Base-by-base conservation (phyloP, 1,140 invertebrate species). In the Trachelipus rathkii region DNA sequence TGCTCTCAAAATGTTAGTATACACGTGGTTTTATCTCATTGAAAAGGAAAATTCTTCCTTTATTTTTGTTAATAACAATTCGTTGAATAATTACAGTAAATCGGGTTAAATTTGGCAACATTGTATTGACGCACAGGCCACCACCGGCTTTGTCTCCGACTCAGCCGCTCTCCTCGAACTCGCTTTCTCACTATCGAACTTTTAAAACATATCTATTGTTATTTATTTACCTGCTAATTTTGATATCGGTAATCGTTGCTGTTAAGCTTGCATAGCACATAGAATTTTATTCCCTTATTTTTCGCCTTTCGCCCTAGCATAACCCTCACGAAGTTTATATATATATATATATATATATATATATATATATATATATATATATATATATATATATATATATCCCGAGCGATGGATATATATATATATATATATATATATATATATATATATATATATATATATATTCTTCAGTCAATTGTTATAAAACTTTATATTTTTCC, bases 321-420 rank as follows among this genome's bases (percentile, higher is more conserved):
- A 19, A 60, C 1, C 50, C n/a, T n/a, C n/a, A n/a, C 50, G 1
- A 60, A 15, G 8, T 15, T 15, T 60, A 3, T 60, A 60, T 60
- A n/a, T 60, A 60, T 60, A 60, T 60, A 60, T 60, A 60, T 60
- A 60, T 60, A 60, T 60, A 60, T 60, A 60, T 60, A 60, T 60
- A 60, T 60, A 60, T 60, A 60, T 60, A 60, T 60, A 60, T 60
- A 60, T 60, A 60, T 60, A 60, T 60, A 60, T 60, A 60, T 60
- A 60, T 60, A n/a, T n/a, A n/a, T n/a, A n/a, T n/a, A n/a, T n/a
- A n/a, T n/a, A n/a, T n/a, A n/a, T n/a, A n/a, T n/a, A n/a, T n/a
- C n/a, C n/a, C n/a, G n/a, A n/a, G n/a, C n/a, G n/a, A n/a, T n/a
- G n/a, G n/a, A n/a, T n/a, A n/a, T n/a, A n/a, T n/a, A n/a, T n/a